Evolutionary conservation across 1,140 invertebrate species (phyloP).

Genomic region (Plodia interpunctella): DNA sequence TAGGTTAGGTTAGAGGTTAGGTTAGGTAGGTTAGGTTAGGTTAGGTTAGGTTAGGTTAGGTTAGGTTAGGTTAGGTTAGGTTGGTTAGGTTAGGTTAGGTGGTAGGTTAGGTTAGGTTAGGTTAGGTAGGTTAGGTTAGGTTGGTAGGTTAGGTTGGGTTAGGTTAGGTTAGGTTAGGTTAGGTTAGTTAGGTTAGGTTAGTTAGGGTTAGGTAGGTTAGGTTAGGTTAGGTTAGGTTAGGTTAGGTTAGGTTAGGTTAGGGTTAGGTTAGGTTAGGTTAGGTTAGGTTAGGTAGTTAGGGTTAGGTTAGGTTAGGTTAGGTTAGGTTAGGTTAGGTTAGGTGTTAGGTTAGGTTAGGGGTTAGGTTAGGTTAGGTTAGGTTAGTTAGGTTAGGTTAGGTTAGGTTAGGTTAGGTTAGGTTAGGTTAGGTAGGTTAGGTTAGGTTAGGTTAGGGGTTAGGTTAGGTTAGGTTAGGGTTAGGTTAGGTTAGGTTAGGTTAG

Average conservation of each 20-base stretch:
- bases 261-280: conserved; percentile 28
- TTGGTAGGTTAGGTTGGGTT: conserved; percentile 24
- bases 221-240: conserved; percentile 25
- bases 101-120: conserved; percentile 17
- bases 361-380: conserved; percentile 23
- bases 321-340: conserved; percentile 22
- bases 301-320: conserved; percentile 19
- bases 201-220: conserved; percentile 27
- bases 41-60: conserved; percentile 30
- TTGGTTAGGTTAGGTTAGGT: conserved; percentile 33
- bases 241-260: conserved; percentile 28
- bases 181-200: conserved; percentile 24
- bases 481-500: conserved; percentile 14
- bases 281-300: conserved; percentile 32
- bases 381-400: conserved; percentile 22
- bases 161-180: conserved; percentile 25
- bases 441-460: conserved; percentile 27
- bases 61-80: conserved; percentile 32
- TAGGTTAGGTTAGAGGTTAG: conserved; percentile 24
- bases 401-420: conserved; percentile 14
- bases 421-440: conserved; percentile 14
- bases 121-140: conserved; percentile 21
- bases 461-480: conserved; percentile 41
- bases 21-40: conserved; percentile 17
- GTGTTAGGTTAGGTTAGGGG: conserved; percentile 25